Evolutionary conservation across 2,888 invertebrate species (phyloP), one percentile per base, ranked within the genome.

Genomic region (Pristionchus arcanus): DNA sequence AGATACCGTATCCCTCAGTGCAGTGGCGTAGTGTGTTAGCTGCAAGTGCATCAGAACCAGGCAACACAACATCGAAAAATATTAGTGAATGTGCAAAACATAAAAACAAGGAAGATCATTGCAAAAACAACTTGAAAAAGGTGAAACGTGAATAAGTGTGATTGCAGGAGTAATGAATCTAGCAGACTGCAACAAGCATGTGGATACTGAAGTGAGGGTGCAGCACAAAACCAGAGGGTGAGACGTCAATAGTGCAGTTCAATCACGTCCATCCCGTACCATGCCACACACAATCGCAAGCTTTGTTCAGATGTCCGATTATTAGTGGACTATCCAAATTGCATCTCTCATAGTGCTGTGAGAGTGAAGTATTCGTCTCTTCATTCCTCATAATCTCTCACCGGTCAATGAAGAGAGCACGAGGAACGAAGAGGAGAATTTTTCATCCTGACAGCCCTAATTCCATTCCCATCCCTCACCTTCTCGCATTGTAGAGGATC

Each of bases 401-500:
- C 9, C 42, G 42, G 42, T 49, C 42, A 49, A 13, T 49, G 42
- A 49, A 49, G 42, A 49, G 11, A 49, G 42, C 11, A 49, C 13
- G 42, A 49, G 42, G 42, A 49, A 9, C 13, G 42, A 49, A 49
- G 11, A 49, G 42, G 13, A 49, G 42, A 49, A 49, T 49, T 49
- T 49, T 81, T 68, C 68, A 68, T 16, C 4, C 13, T 31, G 4
- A 0, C 66, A 28, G 66, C 25, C 28, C 28, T n/a, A n/a, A 66
- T 66, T 11, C 31, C 63, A 68, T 34, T 28, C 55, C 87, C 92
- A 93, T 95, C 37, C 19, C 59, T 66, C 42, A 97, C 97, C 98
- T 97, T 95, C 97, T 96, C 55, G 98, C 98, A 96, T 98, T 98
- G 95, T 97, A 98, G 89, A 98, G 97, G 96, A 99, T 98, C 84